phyloP scores from a whole-genome alignment of 2,888 invertebrate species.

The Macrosiphum euphorbiae region DNA sequence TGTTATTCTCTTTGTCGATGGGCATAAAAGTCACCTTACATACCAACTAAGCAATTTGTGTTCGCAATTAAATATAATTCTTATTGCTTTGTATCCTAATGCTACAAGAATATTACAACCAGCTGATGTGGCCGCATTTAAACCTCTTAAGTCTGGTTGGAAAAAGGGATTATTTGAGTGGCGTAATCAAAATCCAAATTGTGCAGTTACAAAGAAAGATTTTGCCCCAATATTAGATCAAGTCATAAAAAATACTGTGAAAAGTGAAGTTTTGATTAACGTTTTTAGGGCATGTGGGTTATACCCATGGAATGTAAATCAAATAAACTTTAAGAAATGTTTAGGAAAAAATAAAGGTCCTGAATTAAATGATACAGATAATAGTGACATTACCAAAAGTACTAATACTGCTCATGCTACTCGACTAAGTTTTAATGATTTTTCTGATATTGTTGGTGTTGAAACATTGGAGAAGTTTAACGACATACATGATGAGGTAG shows the following conservation, averaged over 20 bases:
- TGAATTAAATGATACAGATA: slow-evolving; percentile 3
- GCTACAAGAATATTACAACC: slow-evolving; percentile 32
- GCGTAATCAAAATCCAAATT: too few species aligned
- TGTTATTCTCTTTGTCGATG: slow-evolving; percentile 69
- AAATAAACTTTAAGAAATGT: neutral
- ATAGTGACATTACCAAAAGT: slow-evolving; percentile 14
- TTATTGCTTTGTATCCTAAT: too few species aligned
- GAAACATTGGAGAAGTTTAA: neutral
- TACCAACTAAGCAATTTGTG: slow-evolving; percentile 48
- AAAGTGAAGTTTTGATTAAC: neutral
- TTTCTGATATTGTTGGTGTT: slow-evolving; percentile 21
- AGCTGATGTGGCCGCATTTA: too few species aligned
- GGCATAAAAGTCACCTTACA: slow-evolving; percentile 64
- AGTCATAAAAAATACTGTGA: neutral
- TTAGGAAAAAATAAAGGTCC: neutral
- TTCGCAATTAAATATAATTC: too few species aligned
- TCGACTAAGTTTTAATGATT: slow-evolving; percentile 1
- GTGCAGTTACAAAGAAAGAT: too few species aligned
- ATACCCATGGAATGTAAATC: neutral
- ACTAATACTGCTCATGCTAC: neutral
- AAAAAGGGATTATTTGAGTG: too few species aligned
- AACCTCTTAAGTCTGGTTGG: too few species aligned
- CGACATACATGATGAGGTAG: neutral
- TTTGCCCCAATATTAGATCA: too few species aligned
- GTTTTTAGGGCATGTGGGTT: neutral